Conservation (phyloP, 1,140 invertebrate genomes). For the Halictus rubicundus region DNA sequence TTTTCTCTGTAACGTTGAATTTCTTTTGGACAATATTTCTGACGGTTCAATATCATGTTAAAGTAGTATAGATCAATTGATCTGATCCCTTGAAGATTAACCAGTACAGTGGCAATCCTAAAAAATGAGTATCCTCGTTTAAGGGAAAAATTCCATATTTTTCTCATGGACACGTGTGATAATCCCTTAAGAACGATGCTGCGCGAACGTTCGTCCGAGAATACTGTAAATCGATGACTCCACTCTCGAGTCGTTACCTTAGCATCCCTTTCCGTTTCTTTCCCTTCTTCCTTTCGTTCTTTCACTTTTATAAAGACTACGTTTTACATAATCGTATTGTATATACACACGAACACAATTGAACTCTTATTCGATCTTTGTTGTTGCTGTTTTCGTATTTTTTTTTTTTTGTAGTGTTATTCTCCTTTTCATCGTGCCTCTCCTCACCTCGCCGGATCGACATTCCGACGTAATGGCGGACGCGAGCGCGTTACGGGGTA, state of each 20-base stretch:
- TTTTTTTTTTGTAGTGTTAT: background rate
- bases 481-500: background rate
- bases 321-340: constrained; percentile 35
- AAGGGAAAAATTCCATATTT: too few relatives aligned
- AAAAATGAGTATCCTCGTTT: too few relatives aligned
- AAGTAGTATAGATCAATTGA: too few relatives aligned
- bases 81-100: too few relatives aligned
- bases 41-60: too few relatives aligned
- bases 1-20: too few relatives aligned
- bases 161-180: background rate
- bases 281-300: background rate
- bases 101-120: too few relatives aligned
- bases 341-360: constrained; percentile 48
- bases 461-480: background rate
- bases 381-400: background rate
- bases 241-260: constrained; percentile 10
- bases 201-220: constrained; percentile 27
- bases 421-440: background rate
- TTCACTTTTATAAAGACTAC: constrained; percentile 25
- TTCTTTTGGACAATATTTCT: too few relatives aligned
- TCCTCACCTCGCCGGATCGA: background rate
- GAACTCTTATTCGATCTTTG: background rate
- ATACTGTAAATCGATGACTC: constrained; percentile 13
- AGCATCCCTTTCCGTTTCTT: background rate
- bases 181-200: constrained; percentile 22